These are phyloP conservation scores for Apodemia duryi DNA, from an alignment of 2,888 invertebrate species.

Conservation along the genomic window DNA sequence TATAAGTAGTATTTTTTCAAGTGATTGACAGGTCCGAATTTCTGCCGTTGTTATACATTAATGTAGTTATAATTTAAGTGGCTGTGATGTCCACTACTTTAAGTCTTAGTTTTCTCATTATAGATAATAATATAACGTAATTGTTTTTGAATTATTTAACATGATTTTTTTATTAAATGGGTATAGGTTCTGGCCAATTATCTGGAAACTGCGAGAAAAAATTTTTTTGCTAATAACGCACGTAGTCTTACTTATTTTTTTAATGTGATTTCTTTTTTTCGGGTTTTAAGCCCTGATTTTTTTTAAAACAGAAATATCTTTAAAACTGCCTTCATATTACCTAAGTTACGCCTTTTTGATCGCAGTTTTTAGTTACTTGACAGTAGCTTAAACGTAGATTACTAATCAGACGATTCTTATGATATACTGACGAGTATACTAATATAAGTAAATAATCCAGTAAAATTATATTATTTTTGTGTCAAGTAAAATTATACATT, in stretches of 20 bases:
- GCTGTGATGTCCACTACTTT: slow-evolving; percentile 28
- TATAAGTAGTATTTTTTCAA: slow-evolving; percentile 12
- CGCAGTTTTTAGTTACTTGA: not conserved
- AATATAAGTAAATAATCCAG: slow-evolving; percentile 20
- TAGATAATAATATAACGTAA: slow-evolving; percentile 4
- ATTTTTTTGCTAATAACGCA: not conserved
- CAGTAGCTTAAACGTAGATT: slow-evolving; percentile 1
- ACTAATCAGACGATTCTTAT: slow-evolving; percentile 29
- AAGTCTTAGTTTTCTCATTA: slow-evolving; percentile 15
- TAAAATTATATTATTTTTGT: slow-evolving; percentile 13
- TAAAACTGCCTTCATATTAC: not conserved
- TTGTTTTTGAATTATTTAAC: slow-evolving; percentile 8
- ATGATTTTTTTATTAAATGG: not conserved
- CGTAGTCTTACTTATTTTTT: no score
- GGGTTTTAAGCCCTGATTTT: not conserved
- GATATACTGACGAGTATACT: slow-evolving; percentile 28
- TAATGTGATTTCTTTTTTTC: not conserved
- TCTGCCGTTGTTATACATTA: slow-evolving; percentile 5
- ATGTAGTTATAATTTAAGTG: slow-evolving; percentile 21
- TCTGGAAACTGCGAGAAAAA: not conserved
- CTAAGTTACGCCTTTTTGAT: not conserved
- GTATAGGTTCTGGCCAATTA: not conserved
- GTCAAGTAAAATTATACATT: no score
- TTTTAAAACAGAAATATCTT: not conserved
- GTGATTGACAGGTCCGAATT: slow-evolving; percentile 8